Evolutionary conservation across 2,797 vertebrate genomes (phyloP).

Genomic region (Gambelia wislizenii): DNA sequence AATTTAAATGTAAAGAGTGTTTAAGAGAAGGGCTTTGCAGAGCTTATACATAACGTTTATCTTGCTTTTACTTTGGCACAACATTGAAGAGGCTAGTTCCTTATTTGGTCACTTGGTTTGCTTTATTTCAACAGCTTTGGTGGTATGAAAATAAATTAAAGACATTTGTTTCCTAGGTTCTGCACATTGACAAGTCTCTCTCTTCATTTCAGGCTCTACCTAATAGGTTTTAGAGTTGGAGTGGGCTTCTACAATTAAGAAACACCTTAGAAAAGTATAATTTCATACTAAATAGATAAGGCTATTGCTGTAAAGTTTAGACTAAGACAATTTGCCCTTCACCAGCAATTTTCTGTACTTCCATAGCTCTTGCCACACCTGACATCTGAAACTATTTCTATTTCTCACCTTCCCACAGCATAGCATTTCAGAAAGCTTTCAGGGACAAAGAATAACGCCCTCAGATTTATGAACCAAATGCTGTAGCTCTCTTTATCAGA

Average conservation of each 20-base stretch:
- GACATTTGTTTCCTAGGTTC: conserved; percentile 26
- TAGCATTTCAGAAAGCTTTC: conserved; percentile 3
- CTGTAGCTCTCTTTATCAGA: not conserved
- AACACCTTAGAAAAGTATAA: conserved; percentile 22
- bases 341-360: conserved; percentile 27
- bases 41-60: not conserved
- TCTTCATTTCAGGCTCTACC: conserved; percentile 11
- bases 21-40: conserved; percentile 7
- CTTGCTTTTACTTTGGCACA: conserved; percentile 5
- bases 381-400: conserved; percentile 7
- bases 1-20: not conserved
- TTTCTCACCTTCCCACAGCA: conserved; percentile 20
- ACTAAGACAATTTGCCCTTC: not conserved
- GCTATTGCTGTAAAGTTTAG: conserved; percentile 23
- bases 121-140: conserved; percentile 33
- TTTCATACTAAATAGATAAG: conserved; percentile 26
- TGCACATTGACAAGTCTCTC: conserved; percentile 12
- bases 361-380: conserved; percentile 16
- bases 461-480: conserved; percentile 1
- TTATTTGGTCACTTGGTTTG: not conserved
- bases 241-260: conserved; percentile 35
- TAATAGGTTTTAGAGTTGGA: not conserved
- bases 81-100: not conserved
- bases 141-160: conserved; percentile 38
- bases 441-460: conserved; percentile 17